Percentiles rank a stretch among this genome's conserved stretches.
Conservation (phyloP, 2,113 vertebrate genomes). For the Rhagologus leucostigma region DNA sequence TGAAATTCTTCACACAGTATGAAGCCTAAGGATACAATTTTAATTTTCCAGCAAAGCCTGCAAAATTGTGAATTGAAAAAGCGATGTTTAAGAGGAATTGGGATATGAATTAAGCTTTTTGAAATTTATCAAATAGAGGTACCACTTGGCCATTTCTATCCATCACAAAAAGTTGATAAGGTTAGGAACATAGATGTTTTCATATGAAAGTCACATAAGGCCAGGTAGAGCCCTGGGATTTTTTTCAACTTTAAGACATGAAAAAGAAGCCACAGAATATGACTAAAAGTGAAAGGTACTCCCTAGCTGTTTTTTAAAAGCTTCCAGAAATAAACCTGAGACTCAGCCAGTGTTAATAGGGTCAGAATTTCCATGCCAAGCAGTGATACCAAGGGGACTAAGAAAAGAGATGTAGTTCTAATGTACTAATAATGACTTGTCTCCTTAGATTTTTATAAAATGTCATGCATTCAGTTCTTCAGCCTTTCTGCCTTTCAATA, state of each 20-base stretch:
- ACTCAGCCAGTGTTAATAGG: background rate
- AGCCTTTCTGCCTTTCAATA: background rate
- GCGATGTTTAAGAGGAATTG: background rate
- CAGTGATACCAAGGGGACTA: background rate
- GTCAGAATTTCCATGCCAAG: slow-evolving; percentile 43
- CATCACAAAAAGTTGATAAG: background rate
- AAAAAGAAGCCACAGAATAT: background rate
- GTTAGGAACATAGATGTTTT: background rate
- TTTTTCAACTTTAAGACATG: background rate
- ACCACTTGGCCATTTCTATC: background rate
- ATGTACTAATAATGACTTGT: slow-evolving; percentile 11
- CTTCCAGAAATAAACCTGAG: slow-evolving; percentile 31
- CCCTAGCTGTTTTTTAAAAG: slow-evolving; percentile 42
- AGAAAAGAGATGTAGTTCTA: background rate
- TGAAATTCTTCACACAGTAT: background rate
- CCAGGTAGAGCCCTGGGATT: background rate
- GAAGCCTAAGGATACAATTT: background rate
- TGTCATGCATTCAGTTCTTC: background rate
- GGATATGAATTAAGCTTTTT: background rate
- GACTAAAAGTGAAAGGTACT: slow-evolving; percentile 28
- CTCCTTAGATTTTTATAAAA: background rate
- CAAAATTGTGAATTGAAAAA: background rate
- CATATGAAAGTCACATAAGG: slow-evolving; percentile 12
- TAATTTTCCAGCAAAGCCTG: background rate
- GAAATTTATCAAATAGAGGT: background rate